Base-by-base conservation (phyloP, 2,113 vertebrate genomes). In the Pterocles orientalis region DNA sequence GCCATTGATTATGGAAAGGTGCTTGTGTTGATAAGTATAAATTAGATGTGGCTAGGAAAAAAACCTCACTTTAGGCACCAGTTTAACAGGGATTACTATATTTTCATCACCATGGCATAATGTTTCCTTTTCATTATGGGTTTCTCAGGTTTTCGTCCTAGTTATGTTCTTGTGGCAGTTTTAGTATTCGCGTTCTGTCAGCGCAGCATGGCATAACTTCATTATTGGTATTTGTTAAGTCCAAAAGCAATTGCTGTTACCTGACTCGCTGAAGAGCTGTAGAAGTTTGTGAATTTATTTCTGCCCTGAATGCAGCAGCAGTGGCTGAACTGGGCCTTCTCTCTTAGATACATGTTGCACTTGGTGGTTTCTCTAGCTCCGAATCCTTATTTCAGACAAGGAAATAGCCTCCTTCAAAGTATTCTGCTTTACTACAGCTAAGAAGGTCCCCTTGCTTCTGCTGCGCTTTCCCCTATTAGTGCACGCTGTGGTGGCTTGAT, bases 1-100 rank as follows among this genome's bases (percentile, higher is more conserved):
- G 50, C 88, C 92, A 90, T 97, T 95, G 78, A 96, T 80, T 95
- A 69, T 48, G 62, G 83, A 89, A 91, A 83, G 91, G 86, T 94
- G 75, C 50, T 87, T 82, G 50, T 8, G 6, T 58, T 91, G 96
- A 96, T 95, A 94, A 72, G 45, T 89, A 91, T 92, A 91, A 96
- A 94, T 94, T 85, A 95, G 86, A 89, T 29, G 43, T 66, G 77
- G 70, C 62, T 70, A 82, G 65, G 61, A 50, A 70, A 92, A 68
- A 88, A 53, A 7, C 0, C 82, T 70, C 62, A 50, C 54, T 92
- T 85, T n/a, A 84, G 36, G 50, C 66, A 87, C 70, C 65, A 91
- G 80, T 95, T 60, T 85, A 94, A 81, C 77, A 39, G 3, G 1
- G 81, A 75, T 81, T 61, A 86, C 60, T 71, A 4, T 92, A 73